A percentile compares a stretch with the other conserved stretches of the same genome.
phyloP scores from a whole-genome alignment of 2,888 invertebrate species.

The Copidosoma aretas region DNA sequence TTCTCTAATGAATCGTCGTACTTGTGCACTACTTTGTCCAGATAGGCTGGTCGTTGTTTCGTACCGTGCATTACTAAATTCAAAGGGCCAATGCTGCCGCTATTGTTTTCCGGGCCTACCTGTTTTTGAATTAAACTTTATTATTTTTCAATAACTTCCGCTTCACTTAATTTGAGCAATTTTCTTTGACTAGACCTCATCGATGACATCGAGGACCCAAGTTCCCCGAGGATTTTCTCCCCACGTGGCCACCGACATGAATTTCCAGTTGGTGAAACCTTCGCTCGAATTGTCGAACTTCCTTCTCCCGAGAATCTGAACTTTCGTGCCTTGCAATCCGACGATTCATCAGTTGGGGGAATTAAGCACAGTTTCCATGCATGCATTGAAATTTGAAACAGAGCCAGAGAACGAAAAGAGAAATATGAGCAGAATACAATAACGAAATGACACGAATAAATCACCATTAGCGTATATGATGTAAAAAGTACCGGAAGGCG shows the following conservation, averaged over 20 bases:
- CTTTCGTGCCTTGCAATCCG: conserved; percentile 73
- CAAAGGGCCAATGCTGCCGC: conserved; percentile 68
- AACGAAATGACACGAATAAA: no score
- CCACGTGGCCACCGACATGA: conserved; percentile 91
- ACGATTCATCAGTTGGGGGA: no score
- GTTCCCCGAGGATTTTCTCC: conserved; percentile 79
- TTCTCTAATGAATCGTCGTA: conserved; percentile 67
- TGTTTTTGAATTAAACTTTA: conserved; percentile 41
- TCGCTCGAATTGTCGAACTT: conserved; percentile 72
- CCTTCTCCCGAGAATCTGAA: conserved; percentile 75
- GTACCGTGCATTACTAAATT: conserved; percentile 79
- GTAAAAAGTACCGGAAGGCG: conserved; percentile 73
- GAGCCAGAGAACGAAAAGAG: no score
- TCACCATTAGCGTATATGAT: no score
- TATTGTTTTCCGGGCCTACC: conserved; percentile 63
- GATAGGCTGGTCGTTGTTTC: conserved; percentile 69
- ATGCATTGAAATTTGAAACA: no score
- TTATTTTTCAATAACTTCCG: background rate
- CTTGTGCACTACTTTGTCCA: conserved; percentile 66
- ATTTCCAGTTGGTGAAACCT: conserved; percentile 84
- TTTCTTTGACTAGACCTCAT: conserved; percentile 57
- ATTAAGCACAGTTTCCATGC: no score
- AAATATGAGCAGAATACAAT: no score
- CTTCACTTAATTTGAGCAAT: background rate
- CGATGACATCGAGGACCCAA: conserved; percentile 68